These are phyloP conservation scores for Picathartes gymnocephalus DNA, from an alignment of 2,113 vertebrate genomes.

Conservation along the genomic window DNA sequence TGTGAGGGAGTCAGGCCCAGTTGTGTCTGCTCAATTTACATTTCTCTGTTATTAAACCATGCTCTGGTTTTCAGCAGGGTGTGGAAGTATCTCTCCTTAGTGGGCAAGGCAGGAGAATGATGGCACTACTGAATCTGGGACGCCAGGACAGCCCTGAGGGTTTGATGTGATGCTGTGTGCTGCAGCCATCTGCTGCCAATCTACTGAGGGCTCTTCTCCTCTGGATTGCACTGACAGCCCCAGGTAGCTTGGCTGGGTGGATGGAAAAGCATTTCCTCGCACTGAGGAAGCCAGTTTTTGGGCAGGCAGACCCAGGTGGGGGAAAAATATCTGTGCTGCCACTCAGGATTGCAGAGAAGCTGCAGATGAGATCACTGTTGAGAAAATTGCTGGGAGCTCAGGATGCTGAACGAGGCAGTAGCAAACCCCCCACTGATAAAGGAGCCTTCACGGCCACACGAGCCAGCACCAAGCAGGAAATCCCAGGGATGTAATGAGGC, in stretches of 20 bases:
- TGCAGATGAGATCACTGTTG: background rate
- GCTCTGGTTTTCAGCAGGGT: background rate
- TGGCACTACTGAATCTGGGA: background rate
- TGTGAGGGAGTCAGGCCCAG: background rate
- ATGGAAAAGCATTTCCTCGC: background rate
- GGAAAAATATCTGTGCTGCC: accelerated
- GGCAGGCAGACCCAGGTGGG: background rate
- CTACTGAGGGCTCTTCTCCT: background rate
- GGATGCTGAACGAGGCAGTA: background rate
- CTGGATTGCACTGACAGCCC: background rate
- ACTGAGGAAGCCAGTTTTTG: background rate
- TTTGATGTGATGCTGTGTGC: background rate
- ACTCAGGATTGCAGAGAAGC: background rate
- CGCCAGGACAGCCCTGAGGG: background rate
- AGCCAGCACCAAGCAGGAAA: background rate
- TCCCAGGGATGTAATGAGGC: background rate
- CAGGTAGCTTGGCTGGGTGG: background rate
- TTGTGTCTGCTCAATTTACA: background rate
- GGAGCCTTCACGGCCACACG: background rate
- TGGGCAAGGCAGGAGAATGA: background rate
- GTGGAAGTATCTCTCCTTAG: background rate
- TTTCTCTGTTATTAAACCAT: background rate
- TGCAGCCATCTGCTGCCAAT: background rate
- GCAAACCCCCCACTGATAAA: background rate
- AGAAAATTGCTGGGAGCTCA: background rate